A percentile compares a stretch with the other conserved stretches of the same genome.
Conservation (phyloP, 2,113 vertebrate species). For the Australoheros scitulus region DNA sequence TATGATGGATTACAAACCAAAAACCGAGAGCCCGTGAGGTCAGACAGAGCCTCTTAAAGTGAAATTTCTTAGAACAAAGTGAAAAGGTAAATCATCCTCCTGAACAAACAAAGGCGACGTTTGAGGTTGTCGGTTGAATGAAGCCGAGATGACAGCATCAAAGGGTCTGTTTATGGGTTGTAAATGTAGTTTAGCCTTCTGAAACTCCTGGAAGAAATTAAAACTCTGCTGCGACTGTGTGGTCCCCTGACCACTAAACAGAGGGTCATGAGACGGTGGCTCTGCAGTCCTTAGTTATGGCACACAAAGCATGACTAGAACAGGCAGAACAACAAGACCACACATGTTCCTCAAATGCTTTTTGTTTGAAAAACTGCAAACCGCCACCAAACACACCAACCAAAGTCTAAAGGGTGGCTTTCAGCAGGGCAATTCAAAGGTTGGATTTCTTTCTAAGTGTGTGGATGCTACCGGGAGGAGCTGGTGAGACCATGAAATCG, state of each 20-base stretch:
- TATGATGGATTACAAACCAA: neutral
- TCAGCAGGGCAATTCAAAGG: neutral
- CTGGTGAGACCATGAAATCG: neutral
- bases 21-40: accelerated
- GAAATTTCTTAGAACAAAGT: neutral
- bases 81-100: neutral
- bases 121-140: neutral
- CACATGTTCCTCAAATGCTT: neutral
- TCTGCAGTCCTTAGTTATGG: neutral
- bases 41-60: neutral
- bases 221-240: constrained; percentile 9
- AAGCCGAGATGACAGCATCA: neutral
- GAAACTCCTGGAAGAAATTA: constrained; percentile 2
- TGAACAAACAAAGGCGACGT: neutral
- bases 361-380: neutral
- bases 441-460: neutral
- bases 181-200: neutral
- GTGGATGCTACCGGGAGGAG: neutral
- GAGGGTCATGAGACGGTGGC: neutral
- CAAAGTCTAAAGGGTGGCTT: neutral
- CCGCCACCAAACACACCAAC: neutral
- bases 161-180: neutral
- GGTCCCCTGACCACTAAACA: constrained; percentile 34
- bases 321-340: neutral
- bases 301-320: neutral